phyloP scores from a whole-genome alignment of 2,113 vertebrate genomes.

The Notarius lentiginosus region DNA sequence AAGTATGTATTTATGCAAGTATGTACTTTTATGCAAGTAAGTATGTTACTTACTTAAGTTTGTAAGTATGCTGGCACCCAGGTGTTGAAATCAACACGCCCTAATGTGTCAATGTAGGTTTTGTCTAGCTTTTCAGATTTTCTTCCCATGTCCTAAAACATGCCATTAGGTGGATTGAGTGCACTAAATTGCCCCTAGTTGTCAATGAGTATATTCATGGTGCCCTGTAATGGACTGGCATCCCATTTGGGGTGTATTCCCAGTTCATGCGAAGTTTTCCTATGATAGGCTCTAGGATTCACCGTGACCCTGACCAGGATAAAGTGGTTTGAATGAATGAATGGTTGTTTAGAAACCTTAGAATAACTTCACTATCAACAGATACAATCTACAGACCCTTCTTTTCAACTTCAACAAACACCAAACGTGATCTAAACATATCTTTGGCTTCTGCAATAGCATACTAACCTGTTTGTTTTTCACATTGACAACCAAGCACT shows the following conservation, averaged over 20 bases:
- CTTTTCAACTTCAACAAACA: background rate
- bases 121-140: background rate
- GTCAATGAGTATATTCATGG: background rate
- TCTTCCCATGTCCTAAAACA: background rate
- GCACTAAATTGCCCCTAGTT: background rate
- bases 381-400: background rate
- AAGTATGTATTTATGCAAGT: background rate
- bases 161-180: background rate
- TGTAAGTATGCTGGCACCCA: background rate
- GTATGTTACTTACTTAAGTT: no score
- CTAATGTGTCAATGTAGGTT: background rate
- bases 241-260: background rate
- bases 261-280: background rate
- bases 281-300: background rate
- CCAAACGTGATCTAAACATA: background rate
- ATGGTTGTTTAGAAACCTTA: background rate
- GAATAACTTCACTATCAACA: background rate
- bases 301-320: background rate
- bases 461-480: background rate
- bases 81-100: background rate
- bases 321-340: background rate
- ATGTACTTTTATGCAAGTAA: no score
- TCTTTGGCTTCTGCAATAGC: background rate
- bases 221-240: background rate
- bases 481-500: background rate